These are phyloP conservation scores for Bostrychus sinensis DNA, from an alignment of 2,113 vertebrate species.

Conservation along the genomic window DNA sequence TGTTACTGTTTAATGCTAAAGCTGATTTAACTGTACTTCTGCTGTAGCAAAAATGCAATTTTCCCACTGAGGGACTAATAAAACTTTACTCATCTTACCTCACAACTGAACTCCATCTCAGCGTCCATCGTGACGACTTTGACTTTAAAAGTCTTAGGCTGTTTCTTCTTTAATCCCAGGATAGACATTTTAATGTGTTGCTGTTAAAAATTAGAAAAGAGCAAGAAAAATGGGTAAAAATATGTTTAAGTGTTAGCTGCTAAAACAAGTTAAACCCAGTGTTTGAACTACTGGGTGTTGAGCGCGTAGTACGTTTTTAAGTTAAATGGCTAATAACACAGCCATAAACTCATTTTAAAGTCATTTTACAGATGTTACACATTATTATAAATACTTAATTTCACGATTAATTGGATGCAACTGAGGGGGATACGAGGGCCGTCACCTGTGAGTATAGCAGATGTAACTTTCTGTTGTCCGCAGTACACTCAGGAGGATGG, in stretches of 20 bases:
- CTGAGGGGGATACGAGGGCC: neutral
- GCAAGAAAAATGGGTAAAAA: neutral
- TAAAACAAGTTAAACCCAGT: too few species aligned
- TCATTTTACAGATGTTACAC: too few species aligned
- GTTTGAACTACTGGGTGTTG: too few species aligned
- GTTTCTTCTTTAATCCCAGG: conserved; percentile 91
- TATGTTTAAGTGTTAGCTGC: neutral
- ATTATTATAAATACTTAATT: too few species aligned
- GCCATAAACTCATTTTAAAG: too few species aligned
- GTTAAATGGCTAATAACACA: too few species aligned
- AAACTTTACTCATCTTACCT: conserved; percentile 85
- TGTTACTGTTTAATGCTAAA: too few species aligned
- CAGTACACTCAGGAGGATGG: conserved; percentile 24
- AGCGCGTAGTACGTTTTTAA: too few species aligned
- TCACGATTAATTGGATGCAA: too few species aligned
- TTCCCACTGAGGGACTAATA: too few species aligned
- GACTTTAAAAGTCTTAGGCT: conserved; percentile 92
- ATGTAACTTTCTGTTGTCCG: conserved; percentile 31
- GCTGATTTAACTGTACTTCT: too few species aligned
- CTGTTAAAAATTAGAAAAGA: neutral
- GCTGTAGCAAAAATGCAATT: too few species aligned
- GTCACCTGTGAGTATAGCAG: conserved; percentile 50
- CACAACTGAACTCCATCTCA: conserved; percentile 94
- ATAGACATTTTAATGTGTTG: conserved; percentile 83
- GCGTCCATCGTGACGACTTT: conserved; percentile 92